Evolutionary conservation across 2,113 vertebrate genomes (phyloP).

Genomic region (Epinephelus moara): DNA sequence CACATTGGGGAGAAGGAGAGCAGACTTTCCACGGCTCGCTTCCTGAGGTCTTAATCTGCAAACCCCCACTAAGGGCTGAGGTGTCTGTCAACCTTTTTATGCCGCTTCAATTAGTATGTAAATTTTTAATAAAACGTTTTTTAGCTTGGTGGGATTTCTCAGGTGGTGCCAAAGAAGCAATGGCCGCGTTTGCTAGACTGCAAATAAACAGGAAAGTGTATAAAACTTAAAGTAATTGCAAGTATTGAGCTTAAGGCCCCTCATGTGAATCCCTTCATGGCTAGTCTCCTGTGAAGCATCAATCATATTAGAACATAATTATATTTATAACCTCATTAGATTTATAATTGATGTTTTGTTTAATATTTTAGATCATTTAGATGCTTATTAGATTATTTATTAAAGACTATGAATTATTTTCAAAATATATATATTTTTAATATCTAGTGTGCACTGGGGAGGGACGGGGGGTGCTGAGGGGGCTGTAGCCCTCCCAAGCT

Average conservation of each 20-base stretch:
- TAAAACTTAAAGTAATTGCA: conserved; percentile 63
- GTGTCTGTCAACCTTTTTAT: conserved; percentile 61
- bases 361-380: conserved; percentile 50
- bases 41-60: conserved; percentile 68
- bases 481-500: neutral
- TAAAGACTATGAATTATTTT: conserved; percentile 40
- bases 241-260: conserved; percentile 27
- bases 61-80: conserved; percentile 48
- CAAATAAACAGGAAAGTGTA: conserved; percentile 39
- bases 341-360: conserved; percentile 62
- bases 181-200: conserved; percentile 44
- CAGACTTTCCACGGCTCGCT: conserved; percentile 36
- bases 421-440: conserved; percentile 18
- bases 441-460: neutral
- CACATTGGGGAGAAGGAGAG: conserved; percentile 15
- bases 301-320: conserved; percentile 63
- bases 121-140: conserved; percentile 62
- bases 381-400: conserved; percentile 46
- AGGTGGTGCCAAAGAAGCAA: conserved; percentile 58
- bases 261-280: conserved; percentile 34
- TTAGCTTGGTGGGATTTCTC: conserved; percentile 59
- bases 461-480: neutral
- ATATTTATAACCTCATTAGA: conserved; percentile 45
- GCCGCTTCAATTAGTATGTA: conserved; percentile 77
- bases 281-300: conserved; percentile 40